Percentiles rank a stretch among this genome's conserved stretches.
phyloP scores from a whole-genome alignment of 2,888 invertebrate genomes.

The Heteromurus nitidus region DNA sequence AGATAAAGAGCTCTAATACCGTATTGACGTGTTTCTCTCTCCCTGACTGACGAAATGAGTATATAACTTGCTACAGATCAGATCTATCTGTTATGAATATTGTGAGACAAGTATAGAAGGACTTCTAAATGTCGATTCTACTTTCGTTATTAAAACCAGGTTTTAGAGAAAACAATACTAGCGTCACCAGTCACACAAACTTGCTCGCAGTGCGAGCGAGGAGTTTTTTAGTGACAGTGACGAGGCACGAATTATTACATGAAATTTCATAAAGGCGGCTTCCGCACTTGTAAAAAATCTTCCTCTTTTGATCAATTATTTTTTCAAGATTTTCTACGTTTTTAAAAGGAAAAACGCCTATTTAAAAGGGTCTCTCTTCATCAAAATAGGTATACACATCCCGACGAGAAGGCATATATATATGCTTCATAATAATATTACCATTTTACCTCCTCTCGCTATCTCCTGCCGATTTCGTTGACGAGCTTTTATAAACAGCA shows the following conservation, averaged over 20 bases:
- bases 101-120: no score
- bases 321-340: no score
- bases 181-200: no score
- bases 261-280: slow-evolving; percentile 1
- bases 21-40: no score
- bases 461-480: slow-evolving; percentile 46
- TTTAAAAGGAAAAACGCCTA: neutral
- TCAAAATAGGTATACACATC: neutral
- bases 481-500: slow-evolving; percentile 10
- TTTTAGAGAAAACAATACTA: no score
- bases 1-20: no score
- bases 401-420: no score
- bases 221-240: neutral
- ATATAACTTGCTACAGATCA: no score
- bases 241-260: no score
- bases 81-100: neutral
- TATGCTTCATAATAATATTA: neutral
- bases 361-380: neutral
- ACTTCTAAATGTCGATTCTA: no score
- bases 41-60: no score
- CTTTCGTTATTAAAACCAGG: slow-evolving; percentile 30
- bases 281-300: neutral
- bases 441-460: neutral
- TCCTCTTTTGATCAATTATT: neutral
- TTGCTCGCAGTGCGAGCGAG: no score